Evolutionary conservation across 1,140 invertebrate species (phyloP).

Genomic region (Trachelipus rathkii): DNA sequence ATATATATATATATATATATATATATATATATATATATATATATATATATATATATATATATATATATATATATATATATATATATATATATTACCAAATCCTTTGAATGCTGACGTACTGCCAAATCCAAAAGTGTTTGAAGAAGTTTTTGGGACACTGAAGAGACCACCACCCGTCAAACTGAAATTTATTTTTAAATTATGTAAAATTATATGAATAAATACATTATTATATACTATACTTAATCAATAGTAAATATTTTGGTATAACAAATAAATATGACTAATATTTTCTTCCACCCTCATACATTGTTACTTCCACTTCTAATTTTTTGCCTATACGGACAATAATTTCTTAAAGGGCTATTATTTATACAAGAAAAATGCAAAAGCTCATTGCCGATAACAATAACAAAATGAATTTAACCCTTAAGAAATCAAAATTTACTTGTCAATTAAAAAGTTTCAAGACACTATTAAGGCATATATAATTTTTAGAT

Average conservation of each 20-base stretch:
- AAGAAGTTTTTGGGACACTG: background rate
- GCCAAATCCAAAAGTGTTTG: background rate
- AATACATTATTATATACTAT: background rate
- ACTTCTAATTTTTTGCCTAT: background rate
- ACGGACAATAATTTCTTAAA: background rate
- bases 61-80: background rate
- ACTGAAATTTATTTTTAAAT: background rate
- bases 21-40: too few relatives aligned
- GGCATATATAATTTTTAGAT: too few relatives aligned
- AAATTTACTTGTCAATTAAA: too few relatives aligned
- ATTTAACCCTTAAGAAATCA: too few relatives aligned
- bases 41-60: background rate
- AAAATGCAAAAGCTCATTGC: too few relatives aligned
- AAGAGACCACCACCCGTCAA: background rate
- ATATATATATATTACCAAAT: constrained; percentile 5
- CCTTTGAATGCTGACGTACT: background rate
- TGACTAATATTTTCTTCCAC: background rate
- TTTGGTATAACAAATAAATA: background rate
- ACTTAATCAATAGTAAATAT: background rate
- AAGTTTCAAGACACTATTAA: too few relatives aligned
- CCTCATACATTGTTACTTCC: background rate
- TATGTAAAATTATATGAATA: too few relatives aligned
- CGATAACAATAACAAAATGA: too few relatives aligned
- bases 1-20: too few relatives aligned
- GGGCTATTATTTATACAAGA: background rate